These are phyloP conservation scores for Sphaeramia orbicularis DNA, from an alignment of 2,797 vertebrate genomes.

Conservation along the genomic window DNA sequence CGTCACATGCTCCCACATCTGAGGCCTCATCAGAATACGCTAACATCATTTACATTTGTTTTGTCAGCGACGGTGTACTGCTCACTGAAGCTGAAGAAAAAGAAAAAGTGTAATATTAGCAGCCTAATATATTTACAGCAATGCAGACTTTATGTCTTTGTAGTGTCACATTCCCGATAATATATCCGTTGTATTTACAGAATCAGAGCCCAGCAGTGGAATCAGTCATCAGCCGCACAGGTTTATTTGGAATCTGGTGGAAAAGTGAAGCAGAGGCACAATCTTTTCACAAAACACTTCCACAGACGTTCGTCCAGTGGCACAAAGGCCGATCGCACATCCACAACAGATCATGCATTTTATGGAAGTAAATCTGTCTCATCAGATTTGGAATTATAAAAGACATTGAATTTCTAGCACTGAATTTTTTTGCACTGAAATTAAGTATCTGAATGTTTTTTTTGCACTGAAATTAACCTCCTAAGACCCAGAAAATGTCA, in stretches of 20 bases:
- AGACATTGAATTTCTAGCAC: no score
- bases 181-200: background rate
- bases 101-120: constrained; percentile 19
- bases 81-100: constrained; percentile 28
- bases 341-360: constrained; percentile 31
- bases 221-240: constrained; percentile 56
- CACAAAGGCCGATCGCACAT: constrained; percentile 49
- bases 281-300: constrained; percentile 45
- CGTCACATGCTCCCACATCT: constrained; percentile 44
- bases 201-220: no score
- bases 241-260: constrained; percentile 78
- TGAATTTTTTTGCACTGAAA: no score
- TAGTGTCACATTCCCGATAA: constrained; percentile 10
- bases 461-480: no score
- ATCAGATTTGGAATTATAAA: no score
- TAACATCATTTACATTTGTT: constrained; percentile 38
- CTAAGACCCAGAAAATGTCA: no score
- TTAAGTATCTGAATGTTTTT: no score
- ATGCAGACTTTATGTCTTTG: constrained; percentile 13
- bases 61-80: constrained; percentile 13
- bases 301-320: constrained; percentile 42
- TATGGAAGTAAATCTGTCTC: no score
- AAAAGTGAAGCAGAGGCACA: constrained; percentile 59
- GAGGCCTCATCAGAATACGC: constrained; percentile 34
- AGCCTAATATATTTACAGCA: constrained; percentile 9